Evolutionary conservation across 2,113 vertebrate genomes (phyloP).

Genomic region (Pseudolaguvia tuberculata): DNA sequence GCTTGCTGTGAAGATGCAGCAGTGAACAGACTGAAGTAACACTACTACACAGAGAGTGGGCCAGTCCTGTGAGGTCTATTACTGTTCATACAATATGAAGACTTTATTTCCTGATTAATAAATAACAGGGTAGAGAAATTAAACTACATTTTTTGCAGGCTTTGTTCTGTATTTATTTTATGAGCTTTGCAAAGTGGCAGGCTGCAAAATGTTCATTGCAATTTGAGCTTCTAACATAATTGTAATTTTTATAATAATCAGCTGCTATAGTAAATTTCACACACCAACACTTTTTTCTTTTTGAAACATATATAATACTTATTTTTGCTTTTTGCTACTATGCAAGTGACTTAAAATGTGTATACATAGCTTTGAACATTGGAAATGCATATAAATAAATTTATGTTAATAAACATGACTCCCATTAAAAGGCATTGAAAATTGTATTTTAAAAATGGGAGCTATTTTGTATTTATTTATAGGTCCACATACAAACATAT

Average conservation of each 20-base stretch:
- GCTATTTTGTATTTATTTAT: background rate
- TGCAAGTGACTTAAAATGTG: background rate
- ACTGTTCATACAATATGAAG: background rate
- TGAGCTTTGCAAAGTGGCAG: background rate
- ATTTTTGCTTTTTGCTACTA: background rate
- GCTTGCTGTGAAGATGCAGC: slow-evolving; percentile 27
- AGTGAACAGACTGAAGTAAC: slow-evolving; percentile 7
- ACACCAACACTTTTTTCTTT: background rate
- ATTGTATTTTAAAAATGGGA: background rate
- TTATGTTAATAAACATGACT: background rate
- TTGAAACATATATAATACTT: background rate
- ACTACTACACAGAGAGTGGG: slow-evolving; percentile 11
- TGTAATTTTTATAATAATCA: slow-evolving; percentile 7
- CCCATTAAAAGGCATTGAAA: background rate
- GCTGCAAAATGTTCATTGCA: background rate
- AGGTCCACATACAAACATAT: background rate
- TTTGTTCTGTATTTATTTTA: background rate
- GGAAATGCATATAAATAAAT: too few species aligned
- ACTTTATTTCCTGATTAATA: background rate
- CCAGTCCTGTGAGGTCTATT: background rate
- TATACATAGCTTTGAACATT: background rate
- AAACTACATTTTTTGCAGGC: background rate
- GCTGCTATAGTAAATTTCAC: slow-evolving; percentile 12
- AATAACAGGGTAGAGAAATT: background rate
- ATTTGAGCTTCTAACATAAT: background rate